A percentile compares a stretch with the other conserved stretches of the same genome.
These are phyloP conservation scores for Andricus curvator DNA, from an alignment of 2,888 invertebrate species.

Conservation along the genomic window DNA sequence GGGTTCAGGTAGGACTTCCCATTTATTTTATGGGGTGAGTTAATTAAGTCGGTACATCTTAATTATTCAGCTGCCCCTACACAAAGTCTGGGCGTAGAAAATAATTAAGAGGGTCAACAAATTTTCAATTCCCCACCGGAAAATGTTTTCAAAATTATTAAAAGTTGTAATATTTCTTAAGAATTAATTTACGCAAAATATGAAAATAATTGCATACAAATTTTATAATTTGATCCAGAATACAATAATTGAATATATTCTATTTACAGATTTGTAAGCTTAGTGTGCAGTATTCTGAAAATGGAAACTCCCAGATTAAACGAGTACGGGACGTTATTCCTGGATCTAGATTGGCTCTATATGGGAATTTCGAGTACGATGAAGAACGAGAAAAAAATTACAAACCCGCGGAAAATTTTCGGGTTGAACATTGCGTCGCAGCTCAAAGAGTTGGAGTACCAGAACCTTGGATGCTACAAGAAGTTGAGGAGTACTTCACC, in stretches of 20 bases:
- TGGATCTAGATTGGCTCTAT: conserved; percentile 82
- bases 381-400: conserved; percentile 81
- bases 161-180: neutral
- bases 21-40: conserved; percentile 1
- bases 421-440: neutral
- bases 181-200: neutral
- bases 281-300: conserved; percentile 63
- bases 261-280: conserved; percentile 62
- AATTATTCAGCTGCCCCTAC: neutral
- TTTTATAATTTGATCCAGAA: neutral
- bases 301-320: conserved; percentile 69
- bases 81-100: neutral
- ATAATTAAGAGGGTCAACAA: neutral
- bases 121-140: neutral
- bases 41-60: neutral
- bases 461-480: conserved; percentile 73
- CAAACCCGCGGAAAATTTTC: conserved; percentile 52
- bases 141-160: neutral
- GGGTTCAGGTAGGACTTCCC: conserved; percentile 68
- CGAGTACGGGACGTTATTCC: conserved; percentile 84
- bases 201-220: neutral
- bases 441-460: neutral
- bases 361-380: conserved; percentile 82
- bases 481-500: conserved; percentile 71
- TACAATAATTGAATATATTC: neutral